Evolutionary conservation across 2,888 invertebrate genomes (phyloP).

Genomic region (Mycogona germanica): DNA sequence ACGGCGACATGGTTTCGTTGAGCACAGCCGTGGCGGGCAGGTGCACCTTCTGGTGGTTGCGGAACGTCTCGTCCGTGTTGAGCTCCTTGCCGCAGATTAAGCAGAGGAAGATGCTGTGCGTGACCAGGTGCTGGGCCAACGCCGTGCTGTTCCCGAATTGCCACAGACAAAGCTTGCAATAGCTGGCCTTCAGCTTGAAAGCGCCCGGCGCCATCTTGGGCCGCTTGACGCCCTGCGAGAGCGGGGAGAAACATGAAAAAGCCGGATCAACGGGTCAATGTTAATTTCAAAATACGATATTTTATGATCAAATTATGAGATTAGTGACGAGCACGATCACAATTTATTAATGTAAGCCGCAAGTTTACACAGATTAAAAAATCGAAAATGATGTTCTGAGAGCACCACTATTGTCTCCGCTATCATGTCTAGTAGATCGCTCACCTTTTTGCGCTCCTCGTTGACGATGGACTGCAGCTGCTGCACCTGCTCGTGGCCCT

Average conservation of each 20-base stretch:
- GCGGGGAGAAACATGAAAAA: not conserved
- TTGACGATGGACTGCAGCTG: slow-evolving; percentile 1
- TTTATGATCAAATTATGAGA: too few species aligned
- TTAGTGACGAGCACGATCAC: too few species aligned
- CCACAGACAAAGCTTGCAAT: slow-evolving; percentile 15
- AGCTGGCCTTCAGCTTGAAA: slow-evolving; percentile 11
- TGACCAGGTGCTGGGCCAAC: slow-evolving; percentile 15
- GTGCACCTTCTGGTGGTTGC: slow-evolving; percentile 14
- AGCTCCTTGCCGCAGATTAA: slow-evolving; percentile 14
- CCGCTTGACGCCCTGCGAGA: not conserved
- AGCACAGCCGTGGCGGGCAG: too few species aligned
- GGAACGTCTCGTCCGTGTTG: slow-evolving; percentile 7
- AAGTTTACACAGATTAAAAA: too few species aligned
- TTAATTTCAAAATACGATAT: too few species aligned
- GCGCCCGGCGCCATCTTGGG: not conserved
- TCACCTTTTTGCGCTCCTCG: slow-evolving; percentile 2
- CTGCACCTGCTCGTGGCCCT: slow-evolving; percentile 9
- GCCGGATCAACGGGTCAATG: not conserved
- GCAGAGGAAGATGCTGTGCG: slow-evolving; percentile 13
- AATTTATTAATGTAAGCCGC: too few species aligned
- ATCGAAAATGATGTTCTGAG: too few species aligned
- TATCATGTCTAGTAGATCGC: too few species aligned
- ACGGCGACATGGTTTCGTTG: too few species aligned
- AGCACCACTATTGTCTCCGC: too few species aligned
- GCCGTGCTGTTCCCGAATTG: slow-evolving; percentile 14